These are phyloP conservation scores for Phrynosoma blainvillii DNA, from an alignment of 2,113 vertebrate genomes.

Conservation along the genomic window DNA sequence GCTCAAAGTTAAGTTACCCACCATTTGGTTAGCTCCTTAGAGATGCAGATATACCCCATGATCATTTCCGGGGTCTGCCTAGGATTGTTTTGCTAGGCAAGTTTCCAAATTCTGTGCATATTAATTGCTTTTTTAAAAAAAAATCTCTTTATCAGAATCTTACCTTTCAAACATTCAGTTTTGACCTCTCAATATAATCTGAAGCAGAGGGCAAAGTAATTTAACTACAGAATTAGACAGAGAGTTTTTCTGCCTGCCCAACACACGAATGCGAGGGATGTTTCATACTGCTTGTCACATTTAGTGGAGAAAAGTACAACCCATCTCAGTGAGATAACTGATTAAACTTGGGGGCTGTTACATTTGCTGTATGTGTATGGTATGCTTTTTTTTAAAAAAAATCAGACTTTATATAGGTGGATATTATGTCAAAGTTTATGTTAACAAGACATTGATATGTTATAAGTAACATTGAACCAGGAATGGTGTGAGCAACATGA, in stretches of 20 bases:
- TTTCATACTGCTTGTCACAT: slow-evolving; percentile 49
- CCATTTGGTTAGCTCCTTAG: too few species aligned
- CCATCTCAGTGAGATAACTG: slow-evolving; percentile 51
- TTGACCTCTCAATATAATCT: slow-evolving; percentile 65
- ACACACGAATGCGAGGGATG: slow-evolving; percentile 64
- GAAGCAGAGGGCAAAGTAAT: slow-evolving; percentile 52
- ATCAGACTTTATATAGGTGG: slow-evolving; percentile 19
- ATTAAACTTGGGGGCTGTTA: slow-evolving; percentile 35
- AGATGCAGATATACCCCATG: not conserved
- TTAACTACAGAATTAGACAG: slow-evolving; percentile 68
- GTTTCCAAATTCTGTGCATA: slow-evolving; percentile 52
- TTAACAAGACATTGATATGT: slow-evolving; percentile 40
- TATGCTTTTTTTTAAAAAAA: slow-evolving; percentile 26
- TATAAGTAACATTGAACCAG: slow-evolving; percentile 57
- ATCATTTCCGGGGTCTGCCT: slow-evolving; percentile 36
- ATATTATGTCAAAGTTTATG: slow-evolving; percentile 50
- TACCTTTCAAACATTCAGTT: slow-evolving; percentile 63
- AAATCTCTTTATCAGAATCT: slow-evolving; percentile 59
- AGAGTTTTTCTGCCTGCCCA: slow-evolving; percentile 56
- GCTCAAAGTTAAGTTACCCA: too few species aligned
- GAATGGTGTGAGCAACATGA: slow-evolving; percentile 63
- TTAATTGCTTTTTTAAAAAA: slow-evolving; percentile 64
- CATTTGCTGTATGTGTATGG: slow-evolving; percentile 29
- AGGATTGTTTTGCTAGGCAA: slow-evolving; percentile 32
- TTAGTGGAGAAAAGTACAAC: slow-evolving; percentile 51